A percentile compares a stretch with the other conserved stretches of the same genome.
Conservation (phyloP, 2,113 vertebrate genomes). For the Motacilla alba region DNA sequence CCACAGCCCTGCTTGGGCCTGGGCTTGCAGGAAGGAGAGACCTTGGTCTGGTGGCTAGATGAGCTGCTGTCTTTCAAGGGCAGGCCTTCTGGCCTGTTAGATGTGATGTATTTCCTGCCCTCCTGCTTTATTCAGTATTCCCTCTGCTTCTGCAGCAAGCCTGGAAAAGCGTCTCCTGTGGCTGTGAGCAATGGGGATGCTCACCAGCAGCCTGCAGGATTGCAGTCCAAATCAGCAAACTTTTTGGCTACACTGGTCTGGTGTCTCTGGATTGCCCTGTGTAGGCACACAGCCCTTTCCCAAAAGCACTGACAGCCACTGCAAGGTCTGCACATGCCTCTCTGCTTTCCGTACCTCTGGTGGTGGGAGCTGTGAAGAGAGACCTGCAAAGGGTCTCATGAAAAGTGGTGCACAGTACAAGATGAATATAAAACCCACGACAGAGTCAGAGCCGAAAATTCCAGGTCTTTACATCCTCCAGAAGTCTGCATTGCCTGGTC, state of each 20-base stretch:
- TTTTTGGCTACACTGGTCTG: neutral
- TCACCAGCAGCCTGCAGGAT: neutral
- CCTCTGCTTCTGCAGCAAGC: neutral
- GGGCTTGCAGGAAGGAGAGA: neutral
- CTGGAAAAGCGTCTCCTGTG: neutral
- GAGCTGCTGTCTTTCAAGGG: neutral
- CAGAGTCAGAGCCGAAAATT: neutral
- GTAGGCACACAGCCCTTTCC: neutral
- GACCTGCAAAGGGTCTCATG: neutral
- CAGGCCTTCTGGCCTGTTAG: neutral
- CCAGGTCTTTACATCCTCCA: neutral
- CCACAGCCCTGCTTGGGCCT: neutral
- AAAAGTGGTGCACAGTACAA: neutral
- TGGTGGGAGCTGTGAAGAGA: neutral
- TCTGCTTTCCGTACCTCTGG: neutral
- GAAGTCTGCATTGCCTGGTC: neutral
- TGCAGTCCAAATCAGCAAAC: neutral
- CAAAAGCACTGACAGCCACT: neutral
- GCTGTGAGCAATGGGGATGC: neutral
- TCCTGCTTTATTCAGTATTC: neutral
- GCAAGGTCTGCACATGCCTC: fast-evolving
- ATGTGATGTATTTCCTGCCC: neutral
- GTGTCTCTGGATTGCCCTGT: neutral
- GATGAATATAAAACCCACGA: fast-evolving
- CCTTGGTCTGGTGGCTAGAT: neutral